Base-by-base conservation (phyloP, 2,888 invertebrate genomes). In the Amblyjoppa fuscipennis region DNA sequence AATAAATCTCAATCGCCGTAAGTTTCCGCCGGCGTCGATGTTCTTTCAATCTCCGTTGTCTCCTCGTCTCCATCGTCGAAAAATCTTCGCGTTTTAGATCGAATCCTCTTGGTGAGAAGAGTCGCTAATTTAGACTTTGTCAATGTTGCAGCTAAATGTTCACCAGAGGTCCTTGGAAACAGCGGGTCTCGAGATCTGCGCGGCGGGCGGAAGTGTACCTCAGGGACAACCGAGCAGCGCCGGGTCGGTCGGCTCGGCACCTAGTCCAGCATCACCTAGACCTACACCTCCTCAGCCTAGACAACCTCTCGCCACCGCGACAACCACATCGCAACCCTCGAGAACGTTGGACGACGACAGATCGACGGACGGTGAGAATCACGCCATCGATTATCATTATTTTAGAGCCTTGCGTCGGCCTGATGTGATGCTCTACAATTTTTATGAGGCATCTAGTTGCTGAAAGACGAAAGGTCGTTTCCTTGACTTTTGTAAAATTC, bases 151-250 rank as follows among this genome's bases (percentile, higher is more conserved):
- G 94, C 89, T 94, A 89, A 94, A 94, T 83, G 93, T 94, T 81
- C 94, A 94, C 88, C 94, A 94, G 91, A 92, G 94, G 87, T 93
- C 94, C 1, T 87, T 94, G 84, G 94, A 94, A 87, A 92, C 93
- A 49, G 92, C 94, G 59, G 93, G 94, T 61, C 89, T 94, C 45
- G 94, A 94, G 86, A 89, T 94, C 61, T 94, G 94, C 77, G 91
- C 92, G 59, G 91, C 91, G 64, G 88, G 91, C 84, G 92, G 92
- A 87, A 93, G 92, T 78, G 93, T 94, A 81, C 94, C 94, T 74
- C 94, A 94, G 89, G 94, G 94, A 83, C 94, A 94, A 81, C 93
- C 93, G 31, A 94, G 94, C 81, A 94, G 93, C 85, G 92, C 93
- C 59, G 94, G 94, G 83, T 94, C 94, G 84, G 93, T 94, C 84